Evolutionary conservation across 2,888 invertebrate genomes (phyloP).

Genomic region (Sycophila texana): DNA sequence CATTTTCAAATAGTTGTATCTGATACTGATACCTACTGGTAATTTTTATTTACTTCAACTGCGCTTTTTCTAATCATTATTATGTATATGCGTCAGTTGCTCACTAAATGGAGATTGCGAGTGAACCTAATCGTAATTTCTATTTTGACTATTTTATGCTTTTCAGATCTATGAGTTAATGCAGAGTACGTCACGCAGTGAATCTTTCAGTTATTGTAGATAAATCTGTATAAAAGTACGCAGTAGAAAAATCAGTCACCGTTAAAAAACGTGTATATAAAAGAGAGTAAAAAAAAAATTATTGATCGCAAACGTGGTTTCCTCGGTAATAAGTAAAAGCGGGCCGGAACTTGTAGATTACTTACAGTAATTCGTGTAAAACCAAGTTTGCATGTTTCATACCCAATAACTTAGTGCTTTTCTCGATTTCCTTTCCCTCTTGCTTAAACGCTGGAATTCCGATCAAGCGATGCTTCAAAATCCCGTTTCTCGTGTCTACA

Average conservation of each 20-base stretch:
- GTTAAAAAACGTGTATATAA: slow-evolving; percentile 44
- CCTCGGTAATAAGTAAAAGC: slow-evolving; percentile 49
- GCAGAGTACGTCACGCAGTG: slow-evolving; percentile 17
- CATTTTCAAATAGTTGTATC: slow-evolving; percentile 25
- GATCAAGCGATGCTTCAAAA: background rate
- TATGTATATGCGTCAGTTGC: slow-evolving; percentile 26
- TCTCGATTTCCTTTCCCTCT: background rate
- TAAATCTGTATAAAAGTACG: slow-evolving; percentile 45
- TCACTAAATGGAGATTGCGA: background rate
- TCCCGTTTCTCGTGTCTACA: background rate
- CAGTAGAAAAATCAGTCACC: slow-evolving; percentile 54
- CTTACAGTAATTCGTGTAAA: slow-evolving; percentile 42
- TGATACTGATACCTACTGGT: slow-evolving; percentile 30
- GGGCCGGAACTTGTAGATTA: slow-evolving; percentile 52
- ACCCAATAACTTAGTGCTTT: background rate
- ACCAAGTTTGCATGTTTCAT: slow-evolving; percentile 22
- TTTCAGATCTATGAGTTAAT: slow-evolving; percentile 33
- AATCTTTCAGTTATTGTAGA: slow-evolving; percentile 21
- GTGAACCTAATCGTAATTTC: slow-evolving; percentile 9
- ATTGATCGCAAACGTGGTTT: slow-evolving; percentile 33
- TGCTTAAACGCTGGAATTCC: background rate
- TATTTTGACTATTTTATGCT: slow-evolving; percentile 24
- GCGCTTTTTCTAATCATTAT: background rate
- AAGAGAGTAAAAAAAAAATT: slow-evolving; percentile 35
- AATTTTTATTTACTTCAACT: slow-evolving; percentile 15